Evolutionary conservation across 2,888 invertebrate species (phyloP).

Genomic region (Chymomyza procnemis): DNA sequence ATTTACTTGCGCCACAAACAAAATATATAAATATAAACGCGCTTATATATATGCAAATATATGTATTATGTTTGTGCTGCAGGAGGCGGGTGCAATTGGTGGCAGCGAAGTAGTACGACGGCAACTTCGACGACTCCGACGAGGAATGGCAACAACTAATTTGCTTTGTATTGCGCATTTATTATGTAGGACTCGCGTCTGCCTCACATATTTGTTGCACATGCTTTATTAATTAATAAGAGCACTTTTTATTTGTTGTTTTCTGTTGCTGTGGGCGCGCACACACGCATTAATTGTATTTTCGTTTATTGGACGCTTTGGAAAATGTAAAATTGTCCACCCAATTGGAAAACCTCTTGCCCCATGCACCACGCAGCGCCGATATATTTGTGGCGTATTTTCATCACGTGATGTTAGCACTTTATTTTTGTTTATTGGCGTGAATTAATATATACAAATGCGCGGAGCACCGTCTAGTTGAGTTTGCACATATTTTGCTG

Average conservation of each 20-base stretch:
- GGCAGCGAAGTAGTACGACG: slow-evolving; percentile 22
- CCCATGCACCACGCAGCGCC: slow-evolving; percentile 44
- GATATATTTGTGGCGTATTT: slow-evolving; percentile 49
- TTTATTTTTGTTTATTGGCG: slow-evolving; percentile 10
- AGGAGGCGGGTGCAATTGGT: slow-evolving; percentile 18
- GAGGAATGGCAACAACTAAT: slow-evolving; percentile 39
- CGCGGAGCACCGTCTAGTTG: slow-evolving; percentile 32
- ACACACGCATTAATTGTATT: neutral
- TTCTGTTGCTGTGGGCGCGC: too few species aligned
- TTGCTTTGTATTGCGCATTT: slow-evolving; percentile 66
- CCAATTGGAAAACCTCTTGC: slow-evolving; percentile 56
- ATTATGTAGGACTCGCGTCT: slow-evolving; percentile 50
- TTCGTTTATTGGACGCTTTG: neutral
- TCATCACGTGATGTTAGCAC: slow-evolving; percentile 66
- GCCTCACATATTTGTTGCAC: slow-evolving; percentile 46
- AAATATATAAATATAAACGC: neutral
- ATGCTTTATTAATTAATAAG: slow-evolving; percentile 30
- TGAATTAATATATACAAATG: slow-evolving; percentile 26
- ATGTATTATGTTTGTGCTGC: neutral
- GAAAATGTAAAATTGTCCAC: slow-evolving; percentile 26
- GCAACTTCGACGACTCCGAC: slow-evolving; percentile 32
- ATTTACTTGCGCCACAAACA: slow-evolving; percentile 21
- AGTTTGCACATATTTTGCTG: slow-evolving; percentile 9
- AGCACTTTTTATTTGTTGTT: slow-evolving; percentile 10
- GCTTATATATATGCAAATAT: neutral